Percentiles rank a stretch among this genome's conserved stretches.
phyloP scores from a whole-genome alignment of 2,113 vertebrate species.

The Ancistrus triradiatus region DNA sequence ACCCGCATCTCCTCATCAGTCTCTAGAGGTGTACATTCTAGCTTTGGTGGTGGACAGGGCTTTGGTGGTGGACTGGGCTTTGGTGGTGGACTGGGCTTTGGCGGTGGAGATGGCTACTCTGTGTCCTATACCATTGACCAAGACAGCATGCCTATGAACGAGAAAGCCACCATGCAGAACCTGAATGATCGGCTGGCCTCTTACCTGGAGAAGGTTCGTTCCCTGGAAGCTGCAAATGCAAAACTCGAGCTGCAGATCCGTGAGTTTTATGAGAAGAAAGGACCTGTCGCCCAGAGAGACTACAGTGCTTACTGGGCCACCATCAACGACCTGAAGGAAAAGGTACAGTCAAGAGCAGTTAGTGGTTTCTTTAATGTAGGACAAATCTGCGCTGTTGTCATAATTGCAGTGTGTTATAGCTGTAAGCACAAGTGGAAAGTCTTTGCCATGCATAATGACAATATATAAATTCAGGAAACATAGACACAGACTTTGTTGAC shows the following conservation, averaged over 20 bases:
- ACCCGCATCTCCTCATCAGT: constrained; percentile 72
- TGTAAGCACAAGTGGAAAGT: background rate
- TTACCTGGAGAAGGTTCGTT: constrained; percentile 86
- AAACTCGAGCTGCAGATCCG: constrained; percentile 82
- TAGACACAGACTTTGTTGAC: too few relatives aligned
- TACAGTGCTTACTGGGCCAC: constrained; percentile 81
- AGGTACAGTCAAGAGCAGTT: too few relatives aligned
- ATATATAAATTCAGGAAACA: too few relatives aligned
- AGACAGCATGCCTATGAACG: constrained; percentile 69
- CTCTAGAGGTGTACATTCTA: constrained; percentile 52
- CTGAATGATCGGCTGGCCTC: constrained; percentile 86
- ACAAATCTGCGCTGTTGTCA: background rate
- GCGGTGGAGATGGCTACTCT: constrained; percentile 53
- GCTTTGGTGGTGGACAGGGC: constrained; percentile 41
- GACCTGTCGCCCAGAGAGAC: constrained; percentile 71
- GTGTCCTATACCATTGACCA: constrained; percentile 55
- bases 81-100: background rate
- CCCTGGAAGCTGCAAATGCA: constrained; percentile 78
- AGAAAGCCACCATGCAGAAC: constrained; percentile 94
- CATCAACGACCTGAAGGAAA: constrained; percentile 81
- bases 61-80: background rate
- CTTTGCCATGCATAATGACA: background rate
- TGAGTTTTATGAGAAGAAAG: constrained; percentile 83
- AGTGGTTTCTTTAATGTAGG: too few relatives aligned
- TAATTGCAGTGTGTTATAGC: background rate